Percentiles rank a stretch among this genome's conserved stretches.
Evolutionary conservation across 2,888 invertebrate species (phyloP).

Genomic region (Tetragnatha montana): DNA sequence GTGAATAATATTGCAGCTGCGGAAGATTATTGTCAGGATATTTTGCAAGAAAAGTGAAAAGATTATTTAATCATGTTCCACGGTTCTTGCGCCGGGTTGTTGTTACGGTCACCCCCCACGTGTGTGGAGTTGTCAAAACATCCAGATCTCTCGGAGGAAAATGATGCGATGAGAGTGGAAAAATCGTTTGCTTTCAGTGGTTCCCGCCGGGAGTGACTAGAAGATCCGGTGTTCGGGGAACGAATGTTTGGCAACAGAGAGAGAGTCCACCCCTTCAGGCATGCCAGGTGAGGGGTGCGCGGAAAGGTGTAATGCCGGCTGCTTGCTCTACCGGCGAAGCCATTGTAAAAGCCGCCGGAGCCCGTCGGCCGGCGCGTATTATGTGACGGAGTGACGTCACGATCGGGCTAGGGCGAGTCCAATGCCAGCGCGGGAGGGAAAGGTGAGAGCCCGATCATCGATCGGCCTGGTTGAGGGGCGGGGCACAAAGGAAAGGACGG

Average conservation of each 20-base stretch:
- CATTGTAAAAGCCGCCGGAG: slow-evolving; percentile 35
- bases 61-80: no score
- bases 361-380: slow-evolving; percentile 35
- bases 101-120: background rate
- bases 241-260: background rate
- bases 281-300: background rate
- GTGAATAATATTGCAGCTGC: no score
- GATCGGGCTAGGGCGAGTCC: slow-evolving; percentile 26
- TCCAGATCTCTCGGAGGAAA: background rate
- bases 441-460: slow-evolving; percentile 23
- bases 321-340: slow-evolving; percentile 46
- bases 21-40: no score
- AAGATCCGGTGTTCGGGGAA: background rate
- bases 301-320: background rate
- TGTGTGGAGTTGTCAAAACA: background rate
- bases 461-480: slow-evolving; percentile 42
- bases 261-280: no score
- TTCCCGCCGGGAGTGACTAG: background rate
- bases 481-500: slow-evolving; percentile 21
- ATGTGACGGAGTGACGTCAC: slow-evolving; percentile 52
- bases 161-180: no score
- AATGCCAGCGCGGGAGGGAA: slow-evolving; percentile 44
- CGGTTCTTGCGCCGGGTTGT: background rate
- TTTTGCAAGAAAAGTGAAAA: no score
- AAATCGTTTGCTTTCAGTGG: background rate